Percentiles rank a stretch among this genome's conserved stretches.
These are phyloP conservation scores for Oreochromis aureus DNA, from an alignment of 2,113 vertebrate species.

Conservation along the genomic window DNA sequence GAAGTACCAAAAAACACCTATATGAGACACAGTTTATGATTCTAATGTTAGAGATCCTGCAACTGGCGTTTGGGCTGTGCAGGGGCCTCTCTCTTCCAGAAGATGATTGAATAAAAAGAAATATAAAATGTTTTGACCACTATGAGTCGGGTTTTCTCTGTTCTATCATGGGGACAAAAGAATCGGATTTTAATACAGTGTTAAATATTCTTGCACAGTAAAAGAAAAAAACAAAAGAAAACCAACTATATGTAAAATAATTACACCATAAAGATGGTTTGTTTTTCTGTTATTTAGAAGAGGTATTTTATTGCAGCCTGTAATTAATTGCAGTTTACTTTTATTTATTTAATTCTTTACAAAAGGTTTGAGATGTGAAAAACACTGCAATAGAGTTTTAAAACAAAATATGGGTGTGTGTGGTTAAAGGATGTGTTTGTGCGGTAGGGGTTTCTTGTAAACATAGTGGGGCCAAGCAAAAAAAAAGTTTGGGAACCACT, in stretches of 20 bases:
- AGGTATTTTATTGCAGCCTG: neutral
- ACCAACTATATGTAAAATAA: neutral
- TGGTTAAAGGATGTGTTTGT: neutral
- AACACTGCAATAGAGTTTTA: neutral
- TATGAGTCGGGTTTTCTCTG: no score
- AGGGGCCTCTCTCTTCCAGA: no score
- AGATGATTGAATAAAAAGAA: no score
- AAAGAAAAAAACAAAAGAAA: rapidly evolving
- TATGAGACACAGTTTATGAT: no score
- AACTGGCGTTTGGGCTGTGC: no score
- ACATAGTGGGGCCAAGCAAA: neutral
- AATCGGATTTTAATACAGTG: neutral
- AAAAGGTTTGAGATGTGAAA: neutral
- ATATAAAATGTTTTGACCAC: no score
- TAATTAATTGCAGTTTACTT: neutral
- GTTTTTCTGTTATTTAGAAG: neutral
- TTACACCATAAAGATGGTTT: neutral
- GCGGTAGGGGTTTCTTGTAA: neutral
- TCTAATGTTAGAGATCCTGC: no score
- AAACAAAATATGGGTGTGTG: neutral
- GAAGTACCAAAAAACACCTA: no score
- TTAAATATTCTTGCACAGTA: neutral
- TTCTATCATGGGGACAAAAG: no score
- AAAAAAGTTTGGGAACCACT: neutral
- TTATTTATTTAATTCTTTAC: neutral